Conservation (phyloP, 2,797 vertebrate genomes). For the Pelochelys cantorii region DNA sequence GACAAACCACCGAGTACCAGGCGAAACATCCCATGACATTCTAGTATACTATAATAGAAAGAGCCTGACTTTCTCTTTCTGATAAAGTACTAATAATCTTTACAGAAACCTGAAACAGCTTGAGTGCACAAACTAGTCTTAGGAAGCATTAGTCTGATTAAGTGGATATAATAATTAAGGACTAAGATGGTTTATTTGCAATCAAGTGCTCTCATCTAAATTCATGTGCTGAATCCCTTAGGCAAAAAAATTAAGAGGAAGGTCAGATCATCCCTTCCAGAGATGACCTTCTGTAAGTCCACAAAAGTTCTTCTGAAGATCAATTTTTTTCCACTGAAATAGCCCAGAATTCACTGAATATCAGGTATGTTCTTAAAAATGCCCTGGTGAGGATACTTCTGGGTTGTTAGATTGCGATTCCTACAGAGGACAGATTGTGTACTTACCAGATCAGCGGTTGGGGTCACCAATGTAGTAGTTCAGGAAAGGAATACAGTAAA, state of each 20-base stretch:
- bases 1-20: neutral
- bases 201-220: slow-evolving; percentile 28
- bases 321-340: neutral
- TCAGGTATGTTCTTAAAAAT: neutral
- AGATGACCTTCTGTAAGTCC: neutral
- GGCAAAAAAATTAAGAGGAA: slow-evolving; percentile 13
- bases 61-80: slow-evolving; percentile 54
- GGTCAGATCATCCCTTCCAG: neutral
- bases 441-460: no score
- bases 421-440: no score
- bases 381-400: neutral
- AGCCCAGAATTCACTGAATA: neutral
- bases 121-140: slow-evolving; percentile 36
- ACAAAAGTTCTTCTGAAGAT: neutral
- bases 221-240: neutral
- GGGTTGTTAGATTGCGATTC: neutral
- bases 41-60: slow-evolving; percentile 13
- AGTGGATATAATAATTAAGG: slow-evolving; percentile 16
- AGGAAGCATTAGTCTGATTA: slow-evolving; percentile 9
- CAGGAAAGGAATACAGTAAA: no score
- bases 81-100: neutral
- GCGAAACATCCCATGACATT: slow-evolving; percentile 27
- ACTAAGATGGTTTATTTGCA: slow-evolving; percentile 28
- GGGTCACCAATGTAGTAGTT: no score
- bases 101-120: slow-evolving; percentile 64